Percentiles rank a stretch among this genome's conserved stretches.
phyloP scores from a whole-genome alignment of 1,140 invertebrate species.

The Sarcophaga peregrina region DNA sequence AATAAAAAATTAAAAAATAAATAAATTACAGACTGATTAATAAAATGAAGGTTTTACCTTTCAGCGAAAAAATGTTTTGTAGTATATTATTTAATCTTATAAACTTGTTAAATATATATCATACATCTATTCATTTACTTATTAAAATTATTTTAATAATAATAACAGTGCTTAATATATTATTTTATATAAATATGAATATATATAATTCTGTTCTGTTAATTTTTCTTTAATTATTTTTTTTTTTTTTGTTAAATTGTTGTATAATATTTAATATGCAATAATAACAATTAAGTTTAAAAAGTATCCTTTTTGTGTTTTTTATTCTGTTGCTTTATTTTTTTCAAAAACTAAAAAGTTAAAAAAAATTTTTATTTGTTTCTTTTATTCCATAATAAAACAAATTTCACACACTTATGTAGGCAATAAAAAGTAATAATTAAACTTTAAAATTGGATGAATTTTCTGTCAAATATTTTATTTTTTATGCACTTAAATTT shows the following conservation, averaged over 20 bases:
- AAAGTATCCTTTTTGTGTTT: too few species aligned
- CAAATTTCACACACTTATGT: neutral
- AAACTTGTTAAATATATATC: neutral
- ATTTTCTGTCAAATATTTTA: constrained; percentile 1
- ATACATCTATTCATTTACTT: neutral
- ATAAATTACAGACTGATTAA: too few species aligned
- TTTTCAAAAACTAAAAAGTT: neutral
- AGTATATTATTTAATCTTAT: too few species aligned
- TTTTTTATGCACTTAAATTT: constrained; percentile 43
- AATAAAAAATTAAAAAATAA: too few species aligned
- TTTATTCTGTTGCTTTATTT: neutral
- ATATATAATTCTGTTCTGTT: too few species aligned
- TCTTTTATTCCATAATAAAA: neutral
- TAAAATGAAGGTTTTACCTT: too few species aligned
- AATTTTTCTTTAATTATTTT: neutral
- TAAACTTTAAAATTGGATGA: neutral
- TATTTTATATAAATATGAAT: too few species aligned
- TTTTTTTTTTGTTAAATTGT: neutral
- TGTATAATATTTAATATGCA: constrained; percentile 1
- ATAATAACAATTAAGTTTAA: neutral
- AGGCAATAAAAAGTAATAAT: neutral
- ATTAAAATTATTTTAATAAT: neutral
- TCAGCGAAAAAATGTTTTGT: too few species aligned
- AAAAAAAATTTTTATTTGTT: neutral
- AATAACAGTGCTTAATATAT: constrained; percentile 9